Percentiles rank a stretch among this genome's conserved stretches.
Evolutionary conservation across 2,797 vertebrate species (phyloP).

Genomic region (Takifugu ocellatus): DNA sequence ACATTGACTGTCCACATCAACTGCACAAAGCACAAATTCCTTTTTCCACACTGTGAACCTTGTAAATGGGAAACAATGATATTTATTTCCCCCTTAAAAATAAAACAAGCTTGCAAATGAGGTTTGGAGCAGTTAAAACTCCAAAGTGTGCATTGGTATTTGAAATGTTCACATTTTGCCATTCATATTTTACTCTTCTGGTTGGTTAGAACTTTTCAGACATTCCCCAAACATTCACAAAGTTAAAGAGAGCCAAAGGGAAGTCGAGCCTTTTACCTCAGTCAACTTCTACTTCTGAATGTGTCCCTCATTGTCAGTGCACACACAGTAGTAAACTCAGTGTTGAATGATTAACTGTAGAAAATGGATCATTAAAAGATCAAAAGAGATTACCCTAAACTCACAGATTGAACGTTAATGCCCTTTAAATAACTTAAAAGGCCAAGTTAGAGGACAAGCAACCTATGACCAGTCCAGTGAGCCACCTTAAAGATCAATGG

Average conservation of each 20-base stretch:
- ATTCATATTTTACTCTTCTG: too few relatives aligned
- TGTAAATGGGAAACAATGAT: too few relatives aligned
- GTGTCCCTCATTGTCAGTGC: conserved; percentile 55
- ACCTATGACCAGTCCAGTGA: conserved; percentile 71
- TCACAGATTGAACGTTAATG: conserved; percentile 76
- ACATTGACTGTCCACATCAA: too few relatives aligned
- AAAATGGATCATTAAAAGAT: conserved; percentile 83
- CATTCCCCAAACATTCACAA: too few relatives aligned
- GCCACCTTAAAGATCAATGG: conserved; percentile 57
- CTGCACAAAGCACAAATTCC: too few relatives aligned
- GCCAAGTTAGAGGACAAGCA: conserved; percentile 60
- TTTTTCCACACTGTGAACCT: too few relatives aligned
- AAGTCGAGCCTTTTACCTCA: conserved; percentile 27
- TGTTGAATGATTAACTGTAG: conserved; percentile 81
- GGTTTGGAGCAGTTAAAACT: too few relatives aligned
- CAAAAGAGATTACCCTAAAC: conserved; percentile 80
- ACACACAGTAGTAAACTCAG: conserved; percentile 69
- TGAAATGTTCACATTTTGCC: too few relatives aligned
- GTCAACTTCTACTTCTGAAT: conserved; percentile 36
- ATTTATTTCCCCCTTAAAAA: too few relatives aligned
- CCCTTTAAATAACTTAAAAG: conserved; percentile 77
- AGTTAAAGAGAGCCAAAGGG: conserved; percentile 1
- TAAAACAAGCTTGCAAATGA: too few relatives aligned
- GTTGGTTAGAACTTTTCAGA: too few relatives aligned
- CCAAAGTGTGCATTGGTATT: too few relatives aligned